Percentiles rank a stretch among this genome's conserved stretches.
phyloP scores from a whole-genome alignment of 2,113 vertebrate genomes.

The Peromyscus leucopus region DNA sequence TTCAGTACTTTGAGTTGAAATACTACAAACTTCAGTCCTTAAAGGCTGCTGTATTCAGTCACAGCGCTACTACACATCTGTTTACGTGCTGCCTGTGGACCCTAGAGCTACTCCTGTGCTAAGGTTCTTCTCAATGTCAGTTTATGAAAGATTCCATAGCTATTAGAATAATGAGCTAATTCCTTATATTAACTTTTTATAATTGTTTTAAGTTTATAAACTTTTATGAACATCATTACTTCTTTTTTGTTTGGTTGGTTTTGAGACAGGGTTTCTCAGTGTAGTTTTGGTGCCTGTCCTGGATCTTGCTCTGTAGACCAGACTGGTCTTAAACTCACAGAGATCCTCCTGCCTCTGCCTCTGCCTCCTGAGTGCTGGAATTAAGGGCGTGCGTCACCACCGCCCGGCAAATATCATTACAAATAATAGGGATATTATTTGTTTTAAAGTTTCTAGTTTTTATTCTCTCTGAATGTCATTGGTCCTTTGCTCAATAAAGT shows the following conservation, averaged over 20 bases:
- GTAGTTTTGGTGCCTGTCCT: too few species aligned
- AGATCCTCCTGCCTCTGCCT: too few species aligned
- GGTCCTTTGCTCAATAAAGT: background rate
- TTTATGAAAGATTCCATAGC: background rate
- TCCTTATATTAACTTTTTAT: background rate
- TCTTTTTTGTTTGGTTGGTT: too few species aligned
- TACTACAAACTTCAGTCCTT: background rate
- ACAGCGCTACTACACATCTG: background rate
- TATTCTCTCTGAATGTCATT: background rate
- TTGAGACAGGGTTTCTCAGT: too few species aligned
- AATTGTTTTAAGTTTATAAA: background rate
- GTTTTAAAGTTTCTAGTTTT: slow-evolving; percentile 45
- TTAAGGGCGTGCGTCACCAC: too few species aligned
- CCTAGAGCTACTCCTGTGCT: background rate
- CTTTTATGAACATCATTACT: slow-evolving; percentile 25
- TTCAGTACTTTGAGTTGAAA: background rate
- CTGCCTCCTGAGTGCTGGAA: too few species aligned
- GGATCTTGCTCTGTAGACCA: too few species aligned
- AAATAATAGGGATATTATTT: slow-evolving; percentile 8
- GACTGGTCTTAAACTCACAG: too few species aligned
- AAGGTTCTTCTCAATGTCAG: background rate
- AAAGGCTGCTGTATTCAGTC: background rate
- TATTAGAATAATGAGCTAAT: slow-evolving; percentile 42
- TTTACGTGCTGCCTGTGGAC: background rate
- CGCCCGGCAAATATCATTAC: background rate